Evolutionary conservation across 2,113 vertebrate species (phyloP).

Genomic region (Bufo gargarizans): DNA sequence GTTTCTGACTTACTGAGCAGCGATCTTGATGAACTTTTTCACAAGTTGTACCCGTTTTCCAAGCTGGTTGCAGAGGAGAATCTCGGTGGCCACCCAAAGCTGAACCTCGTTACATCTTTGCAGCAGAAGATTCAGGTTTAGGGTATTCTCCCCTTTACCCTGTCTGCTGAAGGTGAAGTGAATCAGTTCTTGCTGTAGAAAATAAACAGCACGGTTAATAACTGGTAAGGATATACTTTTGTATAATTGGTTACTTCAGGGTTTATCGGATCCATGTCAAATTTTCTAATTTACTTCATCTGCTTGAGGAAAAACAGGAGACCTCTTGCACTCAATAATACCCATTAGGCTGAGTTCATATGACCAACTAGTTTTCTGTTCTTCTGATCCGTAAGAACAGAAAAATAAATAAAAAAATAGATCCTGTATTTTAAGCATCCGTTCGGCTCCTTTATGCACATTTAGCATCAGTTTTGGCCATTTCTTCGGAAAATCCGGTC

Average conservation of each 20-base stretch:
- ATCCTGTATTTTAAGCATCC: no score
- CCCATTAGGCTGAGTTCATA: no score
- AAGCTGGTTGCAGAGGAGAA: slow-evolving; percentile 86
- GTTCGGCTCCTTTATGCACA: no score
- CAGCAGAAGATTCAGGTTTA: slow-evolving; percentile 87
- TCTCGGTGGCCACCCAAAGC: slow-evolving; percentile 95
- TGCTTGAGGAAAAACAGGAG: no score
- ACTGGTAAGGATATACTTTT: neutral
- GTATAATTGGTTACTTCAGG: neutral
- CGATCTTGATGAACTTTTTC: slow-evolving; percentile 98
- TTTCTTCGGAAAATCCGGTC: no score
- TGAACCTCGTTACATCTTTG: slow-evolving; percentile 95
- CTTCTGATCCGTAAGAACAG: no score
- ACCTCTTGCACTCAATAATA: no score
- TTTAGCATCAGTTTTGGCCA: no score
- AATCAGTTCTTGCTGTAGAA: slow-evolving; percentile 92
- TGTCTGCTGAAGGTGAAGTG: slow-evolving; percentile 94
- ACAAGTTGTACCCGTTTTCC: slow-evolving; percentile 93
- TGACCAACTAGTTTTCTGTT: no score
- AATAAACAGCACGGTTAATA: neutral
- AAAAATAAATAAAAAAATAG: no score
- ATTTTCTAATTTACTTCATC: neutral
- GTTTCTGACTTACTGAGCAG: slow-evolving; percentile 87
- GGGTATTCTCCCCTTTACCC: slow-evolving; percentile 77
- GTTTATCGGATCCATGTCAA: neutral